Conservation (phyloP, 2,113 vertebrate genomes). For the Hassar affinis region DNA sequence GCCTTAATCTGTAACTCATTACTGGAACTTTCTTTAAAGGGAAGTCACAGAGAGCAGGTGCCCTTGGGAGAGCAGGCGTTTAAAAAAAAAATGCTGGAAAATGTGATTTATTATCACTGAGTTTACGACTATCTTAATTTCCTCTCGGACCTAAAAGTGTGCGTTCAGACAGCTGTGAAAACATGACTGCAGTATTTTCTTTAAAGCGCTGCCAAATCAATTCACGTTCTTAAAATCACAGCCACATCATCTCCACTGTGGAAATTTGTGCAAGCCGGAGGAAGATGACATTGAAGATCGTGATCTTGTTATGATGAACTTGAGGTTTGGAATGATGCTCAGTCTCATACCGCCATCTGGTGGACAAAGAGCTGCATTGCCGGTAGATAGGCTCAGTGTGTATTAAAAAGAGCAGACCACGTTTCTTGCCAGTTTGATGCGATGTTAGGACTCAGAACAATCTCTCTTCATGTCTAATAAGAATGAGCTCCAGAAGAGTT, state of each 20-base stretch:
- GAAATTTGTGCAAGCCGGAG: conserved; percentile 44
- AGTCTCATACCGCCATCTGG: conserved; percentile 65
- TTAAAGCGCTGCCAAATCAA: conserved; percentile 36
- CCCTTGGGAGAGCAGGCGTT: conserved; percentile 63
- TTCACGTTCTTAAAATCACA: conserved; percentile 31
- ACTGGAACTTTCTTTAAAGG: conserved; percentile 76
- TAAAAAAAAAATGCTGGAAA: conserved; percentile 28
- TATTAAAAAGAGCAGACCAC: not conserved
- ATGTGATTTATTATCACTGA: conserved; percentile 51
- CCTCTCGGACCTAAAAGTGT: conserved; percentile 44
- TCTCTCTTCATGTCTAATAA: not conserved
- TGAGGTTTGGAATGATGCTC: not conserved
- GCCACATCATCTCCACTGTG: conserved; percentile 32
- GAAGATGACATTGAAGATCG: conserved; percentile 50
- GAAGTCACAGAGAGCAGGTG: conserved; percentile 68
- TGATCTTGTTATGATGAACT: conserved; percentile 24
- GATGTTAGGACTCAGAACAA: not conserved
- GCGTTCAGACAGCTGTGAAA: conserved; percentile 43
- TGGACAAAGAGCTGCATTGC: conserved; percentile 51
- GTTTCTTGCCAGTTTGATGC: not conserved
- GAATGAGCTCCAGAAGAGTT: not conserved
- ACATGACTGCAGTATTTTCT: conserved; percentile 27
- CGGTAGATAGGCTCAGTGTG: not conserved
- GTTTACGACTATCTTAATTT: conserved; percentile 52
- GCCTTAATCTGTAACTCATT: conserved; percentile 77